Evolutionary conservation across 2,888 invertebrate genomes (phyloP), one percentile per base, ranked within the genome.

Genomic region (Iphiclides podalirius): DNA sequence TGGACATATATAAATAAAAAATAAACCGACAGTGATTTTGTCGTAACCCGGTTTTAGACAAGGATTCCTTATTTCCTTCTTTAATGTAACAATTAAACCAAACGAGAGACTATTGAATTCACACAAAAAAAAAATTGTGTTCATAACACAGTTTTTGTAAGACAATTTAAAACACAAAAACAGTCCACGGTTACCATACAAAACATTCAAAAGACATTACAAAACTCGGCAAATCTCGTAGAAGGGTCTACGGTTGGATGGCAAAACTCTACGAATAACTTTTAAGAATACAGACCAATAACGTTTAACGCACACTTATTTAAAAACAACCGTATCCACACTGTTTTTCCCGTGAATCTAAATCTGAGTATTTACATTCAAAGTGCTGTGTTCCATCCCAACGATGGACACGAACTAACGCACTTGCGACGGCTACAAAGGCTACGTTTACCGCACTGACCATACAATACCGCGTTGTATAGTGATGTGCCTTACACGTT

Each of bases 401-500:
- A 20, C 20, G 44, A 44, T 35, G 44, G 49, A 31, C 44, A 50
- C 35, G 39, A 39, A 50, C 49, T 50, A 44, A 50, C 49, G 49
- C 49, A 44, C 44, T 35, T 39, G 44, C 39, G 44, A 44, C 14
- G 13, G 28, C 23, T 33, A 38, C 48, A 49, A 36, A 44, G 39
- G 28, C 49, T 28, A 34, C 38, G 44, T 50, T 44, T 50, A 39
- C 49, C 49, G 49, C 49, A 50, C 49, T 50, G 49, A 50, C 49
- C 49, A 50, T 26, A 50, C 44, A 43, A 39, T 26, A 17, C 49
- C 26, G 39, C 13, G 15, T 35, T 14, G 16, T 26, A 26, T 50
- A 44, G 49, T 59, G 63, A 61, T 69, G 64, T 53, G 50, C 35
- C 11, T 8, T 31, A 11, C n/a, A 8, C 9, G 2, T 2, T n/a